Conservation (phyloP, 30 jellyfish, hydroid and myxozoan species). For the Catostylus mosaicus region DNA sequence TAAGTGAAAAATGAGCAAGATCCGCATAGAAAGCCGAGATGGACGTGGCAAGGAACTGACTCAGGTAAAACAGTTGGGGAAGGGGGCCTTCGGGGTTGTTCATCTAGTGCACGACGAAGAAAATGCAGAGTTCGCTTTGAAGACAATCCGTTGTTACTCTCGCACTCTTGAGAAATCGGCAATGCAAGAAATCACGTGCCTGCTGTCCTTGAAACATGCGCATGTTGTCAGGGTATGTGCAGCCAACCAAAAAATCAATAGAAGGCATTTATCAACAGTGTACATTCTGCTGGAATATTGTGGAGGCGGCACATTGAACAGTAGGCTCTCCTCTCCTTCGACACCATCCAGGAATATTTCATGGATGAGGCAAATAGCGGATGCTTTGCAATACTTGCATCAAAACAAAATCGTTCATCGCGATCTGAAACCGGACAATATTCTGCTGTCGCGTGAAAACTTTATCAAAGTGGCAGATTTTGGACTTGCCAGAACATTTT, state of each 20-base stretch:
- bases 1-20: neutral
- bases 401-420: slow-evolving; percentile 56
- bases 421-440: slow-evolving; percentile 71
- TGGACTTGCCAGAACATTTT: slow-evolving; percentile 65
- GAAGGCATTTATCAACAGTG: neutral
- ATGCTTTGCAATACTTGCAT: slow-evolving; percentile 55
- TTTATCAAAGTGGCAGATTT: slow-evolving; percentile 70
- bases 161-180: neutral
- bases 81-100: slow-evolving; percentile 69
- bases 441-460: slow-evolving; percentile 33
- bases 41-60: slow-evolving; percentile 12
- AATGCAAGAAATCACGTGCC: slow-evolving; percentile 45
- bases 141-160: slow-evolving; percentile 5
- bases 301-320: slow-evolving; percentile 57
- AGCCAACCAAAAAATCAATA: slow-evolving; percentile 3
- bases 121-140: slow-evolving; percentile 50
- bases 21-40: neutral
- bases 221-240: slow-evolving; percentile 45
- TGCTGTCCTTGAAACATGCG: slow-evolving; percentile 3
- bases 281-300: slow-evolving; percentile 70
- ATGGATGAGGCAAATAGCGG: slow-evolving; percentile 68
- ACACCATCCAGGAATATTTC: slow-evolving; percentile 2
- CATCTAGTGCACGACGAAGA: slow-evolving; percentile 36
- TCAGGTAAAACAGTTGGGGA: slow-evolving; percentile 33
- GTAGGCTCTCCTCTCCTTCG: neutral